Evolutionary conservation across 2,113 vertebrate genomes (phyloP), one percentile per base, ranked within the genome.

Genomic region (Paradoxurus hermaphroditus): DNA sequence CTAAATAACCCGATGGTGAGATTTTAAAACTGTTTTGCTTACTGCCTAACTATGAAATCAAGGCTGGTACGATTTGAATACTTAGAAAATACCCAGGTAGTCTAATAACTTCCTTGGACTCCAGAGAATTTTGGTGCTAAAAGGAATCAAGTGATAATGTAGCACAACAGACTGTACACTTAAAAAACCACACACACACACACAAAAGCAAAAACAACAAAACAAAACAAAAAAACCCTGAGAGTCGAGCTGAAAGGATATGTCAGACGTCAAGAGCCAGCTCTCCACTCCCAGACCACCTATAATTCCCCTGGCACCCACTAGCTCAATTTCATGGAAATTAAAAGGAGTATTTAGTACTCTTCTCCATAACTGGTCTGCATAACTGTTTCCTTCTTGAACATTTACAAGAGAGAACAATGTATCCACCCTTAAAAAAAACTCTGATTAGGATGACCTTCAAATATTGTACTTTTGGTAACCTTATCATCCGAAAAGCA

Each of bases 351-450:
- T 84, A n/a, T 70, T 94, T 62, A 65, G 41, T 44, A 34, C 34
- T 72, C 25, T 31, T 46, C 7, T 51, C 67, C n/a, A 11, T 44
- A 75, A 93, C 79, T 46, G 2, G 70, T 82, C 49, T 5, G 5
- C 18, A 87, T 41, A 85, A 65, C 44, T 75, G 3, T 79, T 89
- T 96, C 46, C 49, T 89, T 87, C 73, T 36, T 81, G 94, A 51
- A 56, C 56, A 63, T 56, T 94, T 79, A 14, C 21, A 86, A 96
- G 67, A 90, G 7, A 96, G 85, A 95, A 88, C 51, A 97, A 31
- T 46, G 41, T 18, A 89, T 46, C 77, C 27, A 82, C 23, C 82
- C 63, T 70, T 51, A 92, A 95, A 91, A 91, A 95, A 90, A n/a
- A 95, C 16, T 39, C 85, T 85, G 72, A 72, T 73, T 85, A 83